Conservation (phyloP, 1,140 invertebrate genomes). For the Temnothorax curvispinosus region DNA sequence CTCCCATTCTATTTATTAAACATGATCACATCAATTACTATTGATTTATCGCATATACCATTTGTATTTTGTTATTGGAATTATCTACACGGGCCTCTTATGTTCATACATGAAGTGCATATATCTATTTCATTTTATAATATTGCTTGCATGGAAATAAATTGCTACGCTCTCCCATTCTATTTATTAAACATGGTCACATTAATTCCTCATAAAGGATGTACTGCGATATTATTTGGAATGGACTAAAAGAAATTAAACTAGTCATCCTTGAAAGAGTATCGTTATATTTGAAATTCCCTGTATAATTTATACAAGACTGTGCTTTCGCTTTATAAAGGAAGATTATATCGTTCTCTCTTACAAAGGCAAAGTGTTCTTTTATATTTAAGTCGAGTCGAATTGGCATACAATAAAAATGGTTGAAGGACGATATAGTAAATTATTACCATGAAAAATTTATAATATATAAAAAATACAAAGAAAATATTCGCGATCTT, state of each 20-base stretch:
- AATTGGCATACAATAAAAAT: background rate
- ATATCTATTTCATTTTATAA: slow-evolving; percentile 36
- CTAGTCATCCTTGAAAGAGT: background rate
- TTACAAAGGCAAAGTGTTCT: background rate
- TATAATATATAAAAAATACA: background rate
- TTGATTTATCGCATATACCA: background rate
- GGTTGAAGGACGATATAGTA: background rate
- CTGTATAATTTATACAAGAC: background rate
- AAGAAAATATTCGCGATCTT: slow-evolving; percentile 27
- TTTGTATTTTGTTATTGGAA: slow-evolving; percentile 38
- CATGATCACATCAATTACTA: background rate
- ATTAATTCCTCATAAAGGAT: slow-evolving; percentile 14
- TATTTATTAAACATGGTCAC: slow-evolving; percentile 18
- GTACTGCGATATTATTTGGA: background rate
- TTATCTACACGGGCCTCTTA: slow-evolving; percentile 1
- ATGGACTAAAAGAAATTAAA: slow-evolving; percentile 27
- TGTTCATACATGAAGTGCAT: background rate
- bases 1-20: slow-evolving; percentile 42
- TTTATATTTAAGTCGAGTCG: background rate
- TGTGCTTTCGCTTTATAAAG: background rate
- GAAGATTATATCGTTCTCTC: background rate
- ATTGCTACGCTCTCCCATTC: slow-evolving; percentile 35
- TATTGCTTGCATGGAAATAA: slow-evolving; percentile 34
- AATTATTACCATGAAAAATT: background rate
- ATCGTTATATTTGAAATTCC: slow-evolving; percentile 4